Conservation (phyloP, 1,140 invertebrate genomes). For the Glossosoma conforme region DNA sequence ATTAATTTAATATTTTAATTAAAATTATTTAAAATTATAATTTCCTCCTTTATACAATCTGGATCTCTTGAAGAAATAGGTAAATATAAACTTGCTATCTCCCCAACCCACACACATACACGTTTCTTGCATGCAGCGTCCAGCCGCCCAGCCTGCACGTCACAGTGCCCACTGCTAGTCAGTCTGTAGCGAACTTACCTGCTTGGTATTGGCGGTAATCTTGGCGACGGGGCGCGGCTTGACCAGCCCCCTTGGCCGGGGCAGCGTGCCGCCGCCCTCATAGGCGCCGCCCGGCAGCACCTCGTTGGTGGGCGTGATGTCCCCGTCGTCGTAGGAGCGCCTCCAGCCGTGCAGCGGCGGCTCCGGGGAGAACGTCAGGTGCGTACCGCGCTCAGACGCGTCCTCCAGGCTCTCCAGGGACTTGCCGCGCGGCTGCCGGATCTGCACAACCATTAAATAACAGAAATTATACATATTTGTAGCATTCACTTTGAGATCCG, state of each 20-base stretch:
- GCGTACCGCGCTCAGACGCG: constrained; percentile 56
- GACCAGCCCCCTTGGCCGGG: constrained; percentile 74
- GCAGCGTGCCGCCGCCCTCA: constrained; percentile 75
- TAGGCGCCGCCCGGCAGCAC: constrained; percentile 50
- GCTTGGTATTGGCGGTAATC: constrained; percentile 59
- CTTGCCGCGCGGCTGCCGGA: constrained; percentile 70
- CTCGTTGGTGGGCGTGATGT: constrained; percentile 84
- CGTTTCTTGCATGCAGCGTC: too few species aligned
- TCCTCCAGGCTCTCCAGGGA: constrained; percentile 79
- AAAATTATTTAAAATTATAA: too few species aligned
- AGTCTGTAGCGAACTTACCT: too few species aligned
- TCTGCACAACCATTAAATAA: constrained; percentile 48
- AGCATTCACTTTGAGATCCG: too few species aligned
- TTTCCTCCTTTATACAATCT: too few species aligned
- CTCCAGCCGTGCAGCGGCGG: constrained; percentile 60
- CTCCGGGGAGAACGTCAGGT: constrained; percentile 57
- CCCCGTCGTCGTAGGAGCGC: constrained; percentile 82
- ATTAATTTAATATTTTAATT: too few species aligned
- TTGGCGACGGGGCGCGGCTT: constrained; percentile 82
- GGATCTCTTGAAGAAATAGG: too few species aligned
- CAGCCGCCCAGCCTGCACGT: too few species aligned
- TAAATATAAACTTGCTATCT: too few species aligned
- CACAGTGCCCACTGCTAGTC: too few species aligned
- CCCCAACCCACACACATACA: too few species aligned
- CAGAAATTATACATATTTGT: too few species aligned